Conservation (phyloP, 2,888 invertebrate genomes). For the Tineola bisselliella region DNA sequence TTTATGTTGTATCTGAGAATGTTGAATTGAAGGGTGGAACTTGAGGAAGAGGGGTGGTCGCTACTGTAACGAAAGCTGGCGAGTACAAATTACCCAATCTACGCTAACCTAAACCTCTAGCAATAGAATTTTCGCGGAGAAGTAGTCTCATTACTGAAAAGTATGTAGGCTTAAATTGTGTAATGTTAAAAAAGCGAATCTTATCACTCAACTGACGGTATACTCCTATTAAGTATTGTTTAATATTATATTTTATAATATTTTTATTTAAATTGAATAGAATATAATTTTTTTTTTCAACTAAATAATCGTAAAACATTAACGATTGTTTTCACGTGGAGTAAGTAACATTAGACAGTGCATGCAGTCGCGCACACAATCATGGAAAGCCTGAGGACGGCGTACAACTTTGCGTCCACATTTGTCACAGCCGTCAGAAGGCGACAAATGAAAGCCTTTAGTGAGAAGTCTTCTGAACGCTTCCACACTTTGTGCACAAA, state of each 20-base stretch:
- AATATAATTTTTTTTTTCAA: no score
- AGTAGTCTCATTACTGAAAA: constrained; percentile 50
- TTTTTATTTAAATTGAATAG: no score
- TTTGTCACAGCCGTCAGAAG: constrained; percentile 66
- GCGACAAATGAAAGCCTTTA: constrained; percentile 67
- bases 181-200: not conserved
- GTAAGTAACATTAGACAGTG: constrained; percentile 21
- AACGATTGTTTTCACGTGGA: no score
- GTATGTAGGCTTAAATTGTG: constrained; percentile 49
- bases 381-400: constrained; percentile 34
- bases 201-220: not conserved
- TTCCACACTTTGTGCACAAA: constrained; percentile 64
- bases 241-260: no score
- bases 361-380: constrained; percentile 31
- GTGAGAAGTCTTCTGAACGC: constrained; percentile 28
- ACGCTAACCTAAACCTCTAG: constrained; percentile 57
- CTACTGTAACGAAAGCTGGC: constrained; percentile 30
- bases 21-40: constrained; percentile 23
- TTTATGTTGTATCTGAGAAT: no score
- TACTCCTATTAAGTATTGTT: no score
- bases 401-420: constrained; percentile 55
- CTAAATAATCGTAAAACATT: no score
- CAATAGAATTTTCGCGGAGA: constrained; percentile 51
- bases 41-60: not conserved
- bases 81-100: constrained; percentile 67